Conservation (phyloP, 2,888 invertebrate genomes). For the Strigamia crassipes region DNA sequence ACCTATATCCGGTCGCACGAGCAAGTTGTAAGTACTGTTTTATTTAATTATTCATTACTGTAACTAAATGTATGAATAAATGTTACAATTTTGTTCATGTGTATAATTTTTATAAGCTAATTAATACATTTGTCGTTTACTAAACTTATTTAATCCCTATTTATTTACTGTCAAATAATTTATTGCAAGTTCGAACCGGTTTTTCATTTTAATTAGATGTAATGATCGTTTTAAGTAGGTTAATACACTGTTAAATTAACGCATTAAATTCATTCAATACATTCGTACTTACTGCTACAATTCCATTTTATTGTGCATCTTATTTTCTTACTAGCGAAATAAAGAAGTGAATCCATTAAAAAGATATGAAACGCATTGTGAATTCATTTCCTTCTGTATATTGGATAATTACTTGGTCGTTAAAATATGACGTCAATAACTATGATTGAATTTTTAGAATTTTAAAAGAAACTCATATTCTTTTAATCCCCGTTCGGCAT, state of each 20-base stretch:
- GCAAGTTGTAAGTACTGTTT: background rate
- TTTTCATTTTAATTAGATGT: background rate
- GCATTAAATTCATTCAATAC: background rate
- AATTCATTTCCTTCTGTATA: slow-evolving; percentile 17
- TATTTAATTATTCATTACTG: background rate
- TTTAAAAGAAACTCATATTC: background rate
- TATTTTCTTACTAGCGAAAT: background rate
- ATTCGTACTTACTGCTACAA: background rate
- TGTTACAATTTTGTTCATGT: background rate
- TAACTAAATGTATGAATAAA: too few species aligned
- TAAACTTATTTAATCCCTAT: too few species aligned
- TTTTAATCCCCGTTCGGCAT: background rate
- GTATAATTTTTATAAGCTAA: background rate
- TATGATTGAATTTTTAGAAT: background rate
- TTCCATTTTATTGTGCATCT: background rate
- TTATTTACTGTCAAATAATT: too few species aligned
- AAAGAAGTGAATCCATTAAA: background rate
- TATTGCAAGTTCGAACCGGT: too few species aligned
- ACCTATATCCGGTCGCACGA: background rate
- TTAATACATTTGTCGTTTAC: too few species aligned
- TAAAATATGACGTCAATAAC: slow-evolving; percentile 13
- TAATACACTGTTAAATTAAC: background rate
- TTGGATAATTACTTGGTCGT: slow-evolving; percentile 19
- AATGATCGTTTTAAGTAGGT: background rate
- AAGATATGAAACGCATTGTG: background rate